Evolutionary conservation across 2,888 invertebrate species (phyloP), one percentile per base, ranked within the genome.

Genomic region (Parthenolecanium corni): DNA sequence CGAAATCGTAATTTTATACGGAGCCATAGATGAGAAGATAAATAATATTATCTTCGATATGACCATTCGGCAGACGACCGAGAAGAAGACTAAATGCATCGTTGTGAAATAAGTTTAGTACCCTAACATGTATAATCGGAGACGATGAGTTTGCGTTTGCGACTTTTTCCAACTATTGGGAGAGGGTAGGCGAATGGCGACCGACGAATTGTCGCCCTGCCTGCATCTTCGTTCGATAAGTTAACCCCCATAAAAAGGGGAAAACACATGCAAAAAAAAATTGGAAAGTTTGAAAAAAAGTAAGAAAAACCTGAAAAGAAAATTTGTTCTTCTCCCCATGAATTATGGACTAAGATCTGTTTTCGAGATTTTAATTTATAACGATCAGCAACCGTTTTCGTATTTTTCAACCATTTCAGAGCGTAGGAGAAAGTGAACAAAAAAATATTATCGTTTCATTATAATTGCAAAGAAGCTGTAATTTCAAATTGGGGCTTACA

Each of bases 141-240:
- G 61, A 61, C 61, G 44, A 18, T 47, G 11, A 31, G 47, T 47
- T 40, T 42, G 42, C 23, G 54, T 31, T 31, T 31, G 31, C 31
- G 31, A 31, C 31, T 4, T 31, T 31, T 31, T 9, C 5, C 31
- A 9, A 6, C 5, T 31, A 9, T 31, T 4, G 4, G 31, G 31
- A 31, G 5, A 6, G 61, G 49, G 61, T 38, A 49, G 61, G 61
- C 36, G 31, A 38, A 51, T 47, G 61, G 62, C 62, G 62, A 31
- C 62, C 62, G 62, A 62, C 62, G 52, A 62, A 52, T 52, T 62
- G 62, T 62, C 62, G 62, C 62, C 62, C 62, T 52, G 23, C 52
- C 49, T 49, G 61, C 23, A 42, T 42, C 36, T 51, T 52, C 52
- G 52, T 52, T 61, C 61, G 61, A 61, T 61, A 61, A 61, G 49